Percentiles rank a stretch among this genome's conserved stretches.
Evolutionary conservation across 2,797 vertebrate species (phyloP).

Genomic region (Leptodactylus fallax): DNA sequence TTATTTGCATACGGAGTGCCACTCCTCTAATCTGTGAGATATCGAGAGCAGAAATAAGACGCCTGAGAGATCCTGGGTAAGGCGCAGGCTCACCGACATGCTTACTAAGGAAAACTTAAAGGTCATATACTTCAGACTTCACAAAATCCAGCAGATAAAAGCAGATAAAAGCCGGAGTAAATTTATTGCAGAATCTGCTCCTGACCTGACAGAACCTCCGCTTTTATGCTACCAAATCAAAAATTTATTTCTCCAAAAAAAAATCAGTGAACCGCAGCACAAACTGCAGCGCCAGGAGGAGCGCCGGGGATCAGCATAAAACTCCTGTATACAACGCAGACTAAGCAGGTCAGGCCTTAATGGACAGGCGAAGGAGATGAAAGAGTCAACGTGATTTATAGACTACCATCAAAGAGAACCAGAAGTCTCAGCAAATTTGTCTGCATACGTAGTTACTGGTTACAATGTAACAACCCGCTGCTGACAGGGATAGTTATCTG

Average conservation of each 20-base stretch:
- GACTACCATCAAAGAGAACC: too few relatives aligned
- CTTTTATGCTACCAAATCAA: conserved; percentile 30
- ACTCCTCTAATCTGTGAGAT: not conserved
- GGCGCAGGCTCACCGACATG: not conserved
- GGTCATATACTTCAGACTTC: not conserved
- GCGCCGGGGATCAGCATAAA: conserved; percentile 14
- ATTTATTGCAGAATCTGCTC: not conserved
- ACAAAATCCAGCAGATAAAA: conserved; percentile 10
- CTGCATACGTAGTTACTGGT: too few relatives aligned
- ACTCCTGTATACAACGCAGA: not conserved
- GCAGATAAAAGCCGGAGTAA: not conserved
- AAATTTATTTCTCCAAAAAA: conserved; percentile 22
- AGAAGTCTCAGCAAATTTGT: too few relatives aligned
- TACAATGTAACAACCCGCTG: too few relatives aligned
- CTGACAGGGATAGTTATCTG: too few relatives aligned
- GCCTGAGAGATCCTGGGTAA: not conserved
- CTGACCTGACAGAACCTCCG: conserved; percentile 9
- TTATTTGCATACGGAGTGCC: not conserved
- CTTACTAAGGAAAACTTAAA: not conserved
- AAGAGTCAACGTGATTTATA: not conserved
- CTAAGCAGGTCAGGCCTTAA: not conserved
- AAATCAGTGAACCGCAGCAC: not conserved
- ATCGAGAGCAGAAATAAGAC: not conserved
- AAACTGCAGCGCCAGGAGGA: not conserved
- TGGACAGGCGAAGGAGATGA: not conserved